A percentile compares a stretch with the other conserved stretches of the same genome.
Evolutionary conservation across 2,797 vertebrate species (phyloP).

Genomic region (Coranthus polyacanthus): DNA sequence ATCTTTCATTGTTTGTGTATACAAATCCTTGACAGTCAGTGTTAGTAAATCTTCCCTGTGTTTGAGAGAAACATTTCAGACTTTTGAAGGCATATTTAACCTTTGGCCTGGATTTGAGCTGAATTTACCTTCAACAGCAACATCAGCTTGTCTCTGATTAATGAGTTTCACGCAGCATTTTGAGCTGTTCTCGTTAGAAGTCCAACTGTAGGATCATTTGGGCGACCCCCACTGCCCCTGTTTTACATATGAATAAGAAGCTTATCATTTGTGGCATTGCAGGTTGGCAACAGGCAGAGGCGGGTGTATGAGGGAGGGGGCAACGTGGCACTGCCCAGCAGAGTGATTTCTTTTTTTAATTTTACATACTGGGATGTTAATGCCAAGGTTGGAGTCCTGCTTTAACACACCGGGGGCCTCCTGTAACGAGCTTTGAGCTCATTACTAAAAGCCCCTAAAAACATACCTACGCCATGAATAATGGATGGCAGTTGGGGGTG

Average conservation of each 20-base stretch:
- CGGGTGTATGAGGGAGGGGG: slow-evolving; percentile 36
- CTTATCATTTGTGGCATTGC: slow-evolving; percentile 72
- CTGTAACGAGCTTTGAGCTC: slow-evolving; percentile 75
- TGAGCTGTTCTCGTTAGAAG: slow-evolving; percentile 64
- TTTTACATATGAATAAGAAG: slow-evolving; percentile 79
- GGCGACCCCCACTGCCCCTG: slow-evolving; percentile 55
- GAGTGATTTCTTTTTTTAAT: slow-evolving; percentile 67
- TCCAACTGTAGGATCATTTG: slow-evolving; percentile 72
- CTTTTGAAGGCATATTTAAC: slow-evolving; percentile 75
- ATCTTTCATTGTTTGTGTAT: slow-evolving; percentile 18
- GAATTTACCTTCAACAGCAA: slow-evolving; percentile 62
- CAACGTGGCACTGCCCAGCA: slow-evolving; percentile 57
- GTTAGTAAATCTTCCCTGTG: slow-evolving; percentile 26
- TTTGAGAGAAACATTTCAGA: slow-evolving; percentile 51
- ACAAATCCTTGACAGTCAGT: slow-evolving; percentile 20
- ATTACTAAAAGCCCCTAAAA: slow-evolving; percentile 77
- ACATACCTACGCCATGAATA: slow-evolving; percentile 78
- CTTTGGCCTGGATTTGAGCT: slow-evolving; percentile 67
- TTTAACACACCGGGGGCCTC: slow-evolving; percentile 66
- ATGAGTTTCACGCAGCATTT: slow-evolving; percentile 78
- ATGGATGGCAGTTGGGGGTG: slow-evolving; percentile 74
- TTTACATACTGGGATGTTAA: slow-evolving; percentile 47
- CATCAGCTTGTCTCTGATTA: slow-evolving; percentile 75
- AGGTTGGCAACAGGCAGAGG: slow-evolving; percentile 56
- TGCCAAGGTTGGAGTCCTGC: slow-evolving; percentile 71